Evolutionary conservation across 2,113 vertebrate species (phyloP).

Genomic region (Labrus mixtus): DNA sequence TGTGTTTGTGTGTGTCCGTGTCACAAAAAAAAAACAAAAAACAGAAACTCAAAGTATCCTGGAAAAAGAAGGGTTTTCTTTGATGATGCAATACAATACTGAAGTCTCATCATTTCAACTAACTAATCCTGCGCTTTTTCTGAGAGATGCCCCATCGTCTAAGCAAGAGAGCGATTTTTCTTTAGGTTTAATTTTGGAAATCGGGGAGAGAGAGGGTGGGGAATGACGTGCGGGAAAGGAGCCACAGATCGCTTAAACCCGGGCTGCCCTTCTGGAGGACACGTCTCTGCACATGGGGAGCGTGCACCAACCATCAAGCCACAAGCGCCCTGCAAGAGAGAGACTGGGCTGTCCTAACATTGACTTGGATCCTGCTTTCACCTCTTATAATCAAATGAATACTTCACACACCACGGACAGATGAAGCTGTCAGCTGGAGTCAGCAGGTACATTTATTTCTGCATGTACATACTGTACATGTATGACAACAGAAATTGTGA

Average conservation of each 20-base stretch:
- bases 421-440: conserved; percentile 9
- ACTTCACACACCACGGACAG: conserved; percentile 29
- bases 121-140: conserved; percentile 6
- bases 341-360: background rate
- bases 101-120: conserved; percentile 1
- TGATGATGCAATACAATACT: conserved; percentile 65
- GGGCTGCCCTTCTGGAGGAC: too few species aligned
- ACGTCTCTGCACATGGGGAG: too few species aligned
- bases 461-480: background rate
- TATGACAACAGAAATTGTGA: background rate
- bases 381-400: conserved; percentile 48
- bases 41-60: conserved; percentile 53
- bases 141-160: conserved; percentile 13
- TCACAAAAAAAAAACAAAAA: conserved; percentile 47
- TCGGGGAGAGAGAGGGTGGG: too few species aligned
- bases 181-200: too few species aligned
- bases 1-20: conserved; percentile 9
- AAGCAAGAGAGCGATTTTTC: background rate
- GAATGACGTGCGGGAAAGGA: too few species aligned
- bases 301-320: too few species aligned
- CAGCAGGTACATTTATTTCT: conserved; percentile 15
- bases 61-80: conserved; percentile 56
- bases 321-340: too few species aligned
- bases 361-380: conserved; percentile 27
- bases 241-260: too few species aligned